Conservation (phyloP, 2,113 vertebrate genomes). For the Pyrgilauda ruficollis region DNA sequence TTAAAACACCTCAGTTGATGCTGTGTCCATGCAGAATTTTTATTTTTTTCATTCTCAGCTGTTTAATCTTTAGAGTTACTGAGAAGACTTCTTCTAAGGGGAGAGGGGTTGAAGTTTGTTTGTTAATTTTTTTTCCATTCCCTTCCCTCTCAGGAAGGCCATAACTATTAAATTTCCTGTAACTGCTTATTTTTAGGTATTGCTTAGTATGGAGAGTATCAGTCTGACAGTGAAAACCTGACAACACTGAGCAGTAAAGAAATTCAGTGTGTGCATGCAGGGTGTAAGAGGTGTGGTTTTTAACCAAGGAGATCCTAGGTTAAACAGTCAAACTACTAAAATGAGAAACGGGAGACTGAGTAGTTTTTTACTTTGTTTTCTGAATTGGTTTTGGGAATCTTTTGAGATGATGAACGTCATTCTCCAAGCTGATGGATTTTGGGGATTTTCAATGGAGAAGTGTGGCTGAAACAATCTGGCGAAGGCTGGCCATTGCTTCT, state of each 20-base stretch:
- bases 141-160: neutral
- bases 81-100: neutral
- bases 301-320: neutral
- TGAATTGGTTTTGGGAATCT: neutral
- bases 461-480: neutral
- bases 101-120: neutral
- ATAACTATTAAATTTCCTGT: neutral
- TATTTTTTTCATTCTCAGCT: neutral
- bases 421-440: neutral
- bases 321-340: neutral
- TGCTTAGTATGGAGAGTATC: neutral
- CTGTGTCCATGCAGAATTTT: neutral
- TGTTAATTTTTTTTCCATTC: neutral
- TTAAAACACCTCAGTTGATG: neutral
- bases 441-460: neutral
- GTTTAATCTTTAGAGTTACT: neutral
- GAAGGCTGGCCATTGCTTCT: neutral
- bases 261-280: neutral
- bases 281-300: neutral
- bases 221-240: neutral
- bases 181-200: neutral
- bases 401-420: neutral
- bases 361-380: neutral
- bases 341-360: neutral
- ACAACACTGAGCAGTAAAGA: neutral